These are phyloP conservation scores for Dendrocincla fuliginosa DNA, from an alignment of 2,797 vertebrate genomes.

Conservation along the genomic window DNA sequence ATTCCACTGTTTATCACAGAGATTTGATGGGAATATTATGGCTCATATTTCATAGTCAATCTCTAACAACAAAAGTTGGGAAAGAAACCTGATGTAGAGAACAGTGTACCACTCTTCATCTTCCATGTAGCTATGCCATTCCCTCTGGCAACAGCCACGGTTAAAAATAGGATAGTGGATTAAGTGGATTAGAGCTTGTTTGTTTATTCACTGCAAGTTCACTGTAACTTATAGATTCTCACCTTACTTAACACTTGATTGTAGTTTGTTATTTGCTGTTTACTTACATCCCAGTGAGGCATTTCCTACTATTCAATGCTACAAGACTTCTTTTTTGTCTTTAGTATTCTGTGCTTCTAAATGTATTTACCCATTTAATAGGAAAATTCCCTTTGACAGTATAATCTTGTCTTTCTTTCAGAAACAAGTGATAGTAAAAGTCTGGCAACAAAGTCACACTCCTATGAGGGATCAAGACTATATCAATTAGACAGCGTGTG, in stretches of 20 bases:
- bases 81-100: background rate
- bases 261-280: background rate
- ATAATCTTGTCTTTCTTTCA: background rate
- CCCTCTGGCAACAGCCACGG: fast-evolving
- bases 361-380: background rate
- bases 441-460: background rate
- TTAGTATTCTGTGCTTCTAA: background rate
- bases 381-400: background rate
- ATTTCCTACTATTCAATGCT: background rate
- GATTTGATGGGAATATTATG: background rate
- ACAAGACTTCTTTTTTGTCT: background rate
- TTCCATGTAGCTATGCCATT: background rate
- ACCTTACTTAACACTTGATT: background rate
- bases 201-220: background rate
- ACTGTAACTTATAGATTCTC: background rate
- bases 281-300: background rate
- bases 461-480: background rate
- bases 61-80: background rate
- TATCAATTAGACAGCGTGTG: background rate
- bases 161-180: background rate
- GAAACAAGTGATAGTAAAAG: background rate
- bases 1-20: background rate
- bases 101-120: background rate
- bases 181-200: background rate
- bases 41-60: background rate